Conservation (phyloP, 2,888 invertebrate species). For the Asteroscopus sphinx region DNA sequence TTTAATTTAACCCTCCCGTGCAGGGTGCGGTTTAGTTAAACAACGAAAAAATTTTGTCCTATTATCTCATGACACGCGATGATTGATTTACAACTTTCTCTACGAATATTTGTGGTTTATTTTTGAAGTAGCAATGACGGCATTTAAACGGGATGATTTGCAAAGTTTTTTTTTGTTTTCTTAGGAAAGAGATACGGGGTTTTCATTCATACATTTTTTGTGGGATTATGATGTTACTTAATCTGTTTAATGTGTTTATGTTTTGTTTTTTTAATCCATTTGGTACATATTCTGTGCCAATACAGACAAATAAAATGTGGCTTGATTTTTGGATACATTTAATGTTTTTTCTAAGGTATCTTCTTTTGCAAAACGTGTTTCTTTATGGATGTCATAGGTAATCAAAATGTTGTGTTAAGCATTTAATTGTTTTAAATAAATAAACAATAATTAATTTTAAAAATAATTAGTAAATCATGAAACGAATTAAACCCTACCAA, state of each 20-base stretch:
- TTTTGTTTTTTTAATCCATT: neutral
- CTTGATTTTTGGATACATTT: too few species aligned
- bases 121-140: slow-evolving; percentile 67
- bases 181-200: slow-evolving; percentile 22
- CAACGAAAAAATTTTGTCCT: slow-evolving; percentile 46
- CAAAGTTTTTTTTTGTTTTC: slow-evolving; percentile 22
- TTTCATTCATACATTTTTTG: slow-evolving; percentile 23
- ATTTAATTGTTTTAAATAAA: too few species aligned
- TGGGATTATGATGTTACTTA: neutral
- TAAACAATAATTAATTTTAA: too few species aligned
- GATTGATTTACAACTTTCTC: slow-evolving; percentile 61
- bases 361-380: too few species aligned
- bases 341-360: too few species aligned
- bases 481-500: slow-evolving; percentile 6
- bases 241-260: slow-evolving; percentile 10
- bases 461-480: neutral
- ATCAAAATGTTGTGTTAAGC: too few species aligned
- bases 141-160: slow-evolving; percentile 55
- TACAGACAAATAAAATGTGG: too few species aligned
- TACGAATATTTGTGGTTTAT: slow-evolving; percentile 44
- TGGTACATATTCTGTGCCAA: neutral
- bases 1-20: slow-evolving; percentile 49
- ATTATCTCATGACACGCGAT: slow-evolving; percentile 45
- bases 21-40: slow-evolving; percentile 52
- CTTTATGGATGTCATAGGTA: too few species aligned